Base-by-base conservation (phyloP, 1,140 invertebrate species). In the Drosophila nasuta region DNA sequence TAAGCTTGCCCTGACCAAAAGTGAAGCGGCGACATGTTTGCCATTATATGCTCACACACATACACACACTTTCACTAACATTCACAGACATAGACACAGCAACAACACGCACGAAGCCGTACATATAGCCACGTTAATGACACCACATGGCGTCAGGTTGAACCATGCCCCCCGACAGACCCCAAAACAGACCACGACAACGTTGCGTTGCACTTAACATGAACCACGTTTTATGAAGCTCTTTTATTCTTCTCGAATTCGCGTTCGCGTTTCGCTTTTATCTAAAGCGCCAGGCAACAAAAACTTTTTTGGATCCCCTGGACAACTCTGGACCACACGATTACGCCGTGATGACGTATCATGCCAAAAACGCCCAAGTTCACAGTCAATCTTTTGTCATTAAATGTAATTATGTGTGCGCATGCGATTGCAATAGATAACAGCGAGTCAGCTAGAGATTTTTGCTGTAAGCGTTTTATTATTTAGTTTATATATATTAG, bases 171-270 rank as follows among this genome's bases (percentile, higher is more conserved):
- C 28, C 15, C 54, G 11, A 74, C 75, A 79, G 57, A 62, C 45
- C 71, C 17, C 43, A 83, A 8, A 76, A 60, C 62, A 74, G 33
- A 57, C 58, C 51, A 33, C 59, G 72, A 69, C 58, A 41, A 49
- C 20, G 35, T 70, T 15, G 60, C 65, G 74, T 73, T 82, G 83
- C 80, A 80, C 83, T 88, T 80, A 87, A 80, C 70, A 65, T 75
- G 59, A 45, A 45, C 73, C 77, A 67, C 58, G 62, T 79, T 86
- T 87, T 82, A 88, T 87, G 78, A 13, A 57, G 10, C 35, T 38
- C 38, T 56, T 65, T 65, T 56, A 60, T 58, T 64, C 58, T 35
- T 52, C 33, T 54, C 46, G 15, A 25, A 46, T 48, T 48, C 46
- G 33, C 30, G 30, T 11, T 35, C 30, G 28, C 35, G 35, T 46